A percentile compares a stretch with the other conserved stretches of the same genome.
Conservation (phyloP, 1,140 invertebrate species). For the Cecropterus lyciades region DNA sequence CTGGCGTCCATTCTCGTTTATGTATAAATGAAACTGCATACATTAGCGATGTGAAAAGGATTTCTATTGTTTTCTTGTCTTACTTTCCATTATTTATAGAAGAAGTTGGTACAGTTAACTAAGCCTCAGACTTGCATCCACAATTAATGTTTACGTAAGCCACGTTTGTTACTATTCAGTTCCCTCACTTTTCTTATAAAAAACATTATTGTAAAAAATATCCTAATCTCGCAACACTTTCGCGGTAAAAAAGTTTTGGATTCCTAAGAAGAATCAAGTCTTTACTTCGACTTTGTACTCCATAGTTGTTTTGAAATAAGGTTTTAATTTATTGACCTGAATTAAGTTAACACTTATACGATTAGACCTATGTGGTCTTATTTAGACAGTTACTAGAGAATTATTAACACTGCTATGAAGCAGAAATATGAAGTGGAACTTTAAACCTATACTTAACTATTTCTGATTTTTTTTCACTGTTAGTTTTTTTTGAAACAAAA, state of each 20-base stretch:
- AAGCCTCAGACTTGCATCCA: constrained; percentile 7
- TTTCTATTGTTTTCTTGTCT: constrained; percentile 31
- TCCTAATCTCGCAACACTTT: not conserved
- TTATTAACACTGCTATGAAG: too few relatives aligned
- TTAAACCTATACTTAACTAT: too few relatives aligned
- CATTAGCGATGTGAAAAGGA: constrained; percentile 29
- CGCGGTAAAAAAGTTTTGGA: not conserved
- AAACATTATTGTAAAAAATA: too few relatives aligned
- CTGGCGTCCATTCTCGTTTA: constrained; percentile 28
- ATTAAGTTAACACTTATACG: too few relatives aligned
- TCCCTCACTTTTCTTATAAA: not conserved
- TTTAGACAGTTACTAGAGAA: too few relatives aligned
- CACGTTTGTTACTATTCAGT: not conserved
- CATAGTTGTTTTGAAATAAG: too few relatives aligned
- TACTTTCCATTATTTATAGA: constrained; percentile 28
- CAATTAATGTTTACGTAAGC: constrained; percentile 13
- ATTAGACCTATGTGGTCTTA: too few relatives aligned
- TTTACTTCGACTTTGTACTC: too few relatives aligned
- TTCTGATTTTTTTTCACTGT: too few relatives aligned
- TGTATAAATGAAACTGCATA: constrained; percentile 34
- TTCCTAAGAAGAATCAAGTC: not conserved
- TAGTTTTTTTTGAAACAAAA: too few relatives aligned
- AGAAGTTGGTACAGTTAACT: constrained; percentile 28
- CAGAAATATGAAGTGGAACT: too few relatives aligned
- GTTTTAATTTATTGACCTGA: too few relatives aligned